A percentile compares a stretch with the other conserved stretches of the same genome.
These are phyloP conservation scores for honey bee (Apis mellifera) DNA, from an alignment of 1,140 invertebrate genomes.

Conservation along the genomic window DNA sequence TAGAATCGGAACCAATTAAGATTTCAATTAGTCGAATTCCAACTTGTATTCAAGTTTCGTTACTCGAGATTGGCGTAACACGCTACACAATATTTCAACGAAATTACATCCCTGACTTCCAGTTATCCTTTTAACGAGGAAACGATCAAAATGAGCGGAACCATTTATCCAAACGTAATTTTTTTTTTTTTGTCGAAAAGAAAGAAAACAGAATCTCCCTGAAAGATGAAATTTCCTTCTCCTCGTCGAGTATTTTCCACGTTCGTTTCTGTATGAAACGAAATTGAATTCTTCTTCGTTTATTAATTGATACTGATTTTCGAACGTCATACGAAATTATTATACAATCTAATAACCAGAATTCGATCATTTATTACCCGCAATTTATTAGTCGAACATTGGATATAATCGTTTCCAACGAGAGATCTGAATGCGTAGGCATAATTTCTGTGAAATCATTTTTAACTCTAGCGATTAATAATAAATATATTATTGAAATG, in stretches of 20 bases:
- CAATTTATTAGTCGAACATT: not conserved
- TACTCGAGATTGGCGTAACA: not conserved
- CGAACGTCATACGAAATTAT: not conserved
- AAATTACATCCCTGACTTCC: not conserved
- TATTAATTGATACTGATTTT: not conserved
- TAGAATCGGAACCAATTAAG: not conserved
- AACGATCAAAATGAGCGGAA: not conserved
- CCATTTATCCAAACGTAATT: not conserved
- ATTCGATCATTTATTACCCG: too few species aligned
- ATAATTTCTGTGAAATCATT: too few species aligned
- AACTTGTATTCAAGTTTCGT: not conserved
- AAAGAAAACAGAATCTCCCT: too few species aligned
- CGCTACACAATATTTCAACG: not conserved
- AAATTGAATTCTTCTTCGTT: not conserved
- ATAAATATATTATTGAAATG: too few species aligned
- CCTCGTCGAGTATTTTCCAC: not conserved
- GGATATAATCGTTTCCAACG: too few species aligned
- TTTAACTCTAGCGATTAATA: too few species aligned
- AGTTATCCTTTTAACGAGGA: not conserved
- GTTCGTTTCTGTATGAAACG: not conserved
- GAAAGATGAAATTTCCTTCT: too few species aligned
- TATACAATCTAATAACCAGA: not conserved
- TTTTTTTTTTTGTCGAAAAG: not conserved
- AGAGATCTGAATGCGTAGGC: too few species aligned
- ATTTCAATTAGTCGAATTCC: not conserved